Evolutionary conservation across 2,888 invertebrate species (phyloP), one percentile per base, ranked within the genome.

Genomic region (Lamellibrachia columna): DNA sequence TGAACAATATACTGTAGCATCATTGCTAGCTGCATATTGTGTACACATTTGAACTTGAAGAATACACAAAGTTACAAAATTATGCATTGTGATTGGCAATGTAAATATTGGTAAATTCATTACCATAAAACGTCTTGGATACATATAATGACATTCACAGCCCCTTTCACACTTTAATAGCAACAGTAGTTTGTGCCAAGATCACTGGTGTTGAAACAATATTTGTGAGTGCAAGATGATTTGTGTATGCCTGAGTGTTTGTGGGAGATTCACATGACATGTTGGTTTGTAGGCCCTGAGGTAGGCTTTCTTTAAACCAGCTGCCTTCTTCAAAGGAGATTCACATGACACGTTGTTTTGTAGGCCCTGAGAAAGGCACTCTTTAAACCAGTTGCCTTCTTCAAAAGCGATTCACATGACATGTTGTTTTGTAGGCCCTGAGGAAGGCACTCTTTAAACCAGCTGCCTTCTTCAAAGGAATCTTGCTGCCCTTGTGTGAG

Each of bases 401-500:
- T 40, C 40, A 40, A 40, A 40, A 22, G 3, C 6, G 75, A 3
- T 75, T 75, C 75, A 75, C 6, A 75, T 75, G 15, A n/a, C 75
- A 22, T n/a, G 3, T 22, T 93, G 91, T 53, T 92, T 94, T 94
- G 40, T 94, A 97, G 96, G 99, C 99, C 0, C 96, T 99, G 92
- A 97, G 98, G 94, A 99, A 99, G 97, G 97, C 99, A 0, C 97
- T 99, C 0, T 99, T 98, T 96, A 99, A 99, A 96, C 99, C 99
- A 90, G 99, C 98, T 52, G 99, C 98, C 90, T 99, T 99, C 95
- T 99, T 99, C 98, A 99, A 99, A 97, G 99, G 97, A 94, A 97
- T 98, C 93, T 96, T 98, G 22, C 95, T 98, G 58, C 97, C 98
- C 22, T 95, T 98, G 22, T 97, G 97, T 95, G 97, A 97, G 96